Conservation (phyloP, 2,888 invertebrate species). For the Cataglyphis cursor region DNA sequence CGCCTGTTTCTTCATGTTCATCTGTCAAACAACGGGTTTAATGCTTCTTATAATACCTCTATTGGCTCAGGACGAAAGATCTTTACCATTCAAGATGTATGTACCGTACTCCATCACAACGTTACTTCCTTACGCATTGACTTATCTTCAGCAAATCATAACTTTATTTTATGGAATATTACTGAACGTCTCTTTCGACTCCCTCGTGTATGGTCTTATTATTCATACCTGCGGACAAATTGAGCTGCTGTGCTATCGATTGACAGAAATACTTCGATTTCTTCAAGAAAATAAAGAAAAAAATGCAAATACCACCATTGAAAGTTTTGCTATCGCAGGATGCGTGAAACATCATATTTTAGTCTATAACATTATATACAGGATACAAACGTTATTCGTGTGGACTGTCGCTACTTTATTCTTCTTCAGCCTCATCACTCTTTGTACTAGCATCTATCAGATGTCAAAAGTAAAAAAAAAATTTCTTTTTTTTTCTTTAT, state of each 20-base stretch:
- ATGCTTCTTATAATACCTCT: slow-evolving; percentile 21
- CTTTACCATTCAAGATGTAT: slow-evolving; percentile 48
- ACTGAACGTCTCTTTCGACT: slow-evolving; percentile 64
- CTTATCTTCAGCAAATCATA: slow-evolving; percentile 48
- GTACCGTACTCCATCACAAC: slow-evolving; percentile 43
- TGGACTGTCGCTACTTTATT: slow-evolving; percentile 64
- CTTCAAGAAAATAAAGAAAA: neutral
- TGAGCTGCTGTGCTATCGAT: slow-evolving; percentile 64
- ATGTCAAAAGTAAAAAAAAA: slow-evolving; percentile 62
- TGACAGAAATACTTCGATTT: slow-evolving; percentile 23
- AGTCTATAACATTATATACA: slow-evolving; percentile 53
- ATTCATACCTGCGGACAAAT: slow-evolving; percentile 71
- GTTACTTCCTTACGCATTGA: slow-evolving; percentile 35
- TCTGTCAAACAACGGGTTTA: slow-evolving; percentile 34
- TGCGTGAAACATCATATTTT: slow-evolving; percentile 56
- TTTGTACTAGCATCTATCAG: slow-evolving; percentile 72
- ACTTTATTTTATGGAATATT: slow-evolving; percentile 24
- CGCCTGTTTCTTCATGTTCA: slow-evolving; percentile 40
- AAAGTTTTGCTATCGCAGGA: slow-evolving; percentile 7
- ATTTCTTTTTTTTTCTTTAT: neutral
- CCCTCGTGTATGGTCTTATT: slow-evolving; percentile 67
- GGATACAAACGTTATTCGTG: slow-evolving; percentile 67
- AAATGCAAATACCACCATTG: neutral
- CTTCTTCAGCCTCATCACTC: slow-evolving; percentile 65
- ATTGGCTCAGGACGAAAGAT: slow-evolving; percentile 2